Evolutionary conservation across 2,888 invertebrate species (phyloP).

Genomic region (Petrolisthes manimaculis): DNA sequence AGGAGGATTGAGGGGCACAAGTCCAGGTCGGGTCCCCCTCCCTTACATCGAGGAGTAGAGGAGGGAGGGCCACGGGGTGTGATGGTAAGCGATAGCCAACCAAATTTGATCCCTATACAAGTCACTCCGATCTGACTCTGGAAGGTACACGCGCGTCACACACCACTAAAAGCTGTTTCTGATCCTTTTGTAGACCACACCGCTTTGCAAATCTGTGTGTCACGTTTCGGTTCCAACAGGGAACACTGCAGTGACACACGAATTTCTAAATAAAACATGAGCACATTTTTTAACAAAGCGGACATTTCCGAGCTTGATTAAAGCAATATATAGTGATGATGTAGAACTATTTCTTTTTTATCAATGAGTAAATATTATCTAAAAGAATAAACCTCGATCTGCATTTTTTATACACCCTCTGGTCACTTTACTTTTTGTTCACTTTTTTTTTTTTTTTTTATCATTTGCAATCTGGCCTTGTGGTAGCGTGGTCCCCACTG

Average conservation of each 20-base stretch:
- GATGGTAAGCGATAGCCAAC: constrained; percentile 21
- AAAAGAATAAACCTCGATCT: no score
- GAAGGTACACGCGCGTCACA: not conserved
- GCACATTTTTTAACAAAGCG: no score
- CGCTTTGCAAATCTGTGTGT: not conserved
- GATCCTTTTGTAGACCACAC: not conserved
- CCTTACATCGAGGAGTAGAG: constrained; percentile 8
- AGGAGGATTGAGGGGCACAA: constrained; percentile 17
- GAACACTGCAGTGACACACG: no score
- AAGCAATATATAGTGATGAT: no score
- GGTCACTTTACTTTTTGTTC: no score
- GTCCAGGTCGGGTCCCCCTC: constrained; percentile 16
- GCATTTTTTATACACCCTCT: no score
- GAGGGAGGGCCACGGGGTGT: not conserved
- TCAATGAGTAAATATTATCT: no score
- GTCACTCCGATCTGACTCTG: not conserved
- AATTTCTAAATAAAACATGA: no score
- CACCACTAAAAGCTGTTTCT: not conserved
- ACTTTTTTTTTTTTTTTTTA: no score
- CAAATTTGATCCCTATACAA: constrained; percentile 27
- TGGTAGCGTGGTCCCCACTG: not conserved
- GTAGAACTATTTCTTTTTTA: no score
- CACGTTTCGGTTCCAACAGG: not conserved
- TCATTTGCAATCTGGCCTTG: no score
- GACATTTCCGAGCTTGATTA: no score